Conservation (phyloP, 2,888 invertebrate species). For the Amblyteles armatorius region DNA sequence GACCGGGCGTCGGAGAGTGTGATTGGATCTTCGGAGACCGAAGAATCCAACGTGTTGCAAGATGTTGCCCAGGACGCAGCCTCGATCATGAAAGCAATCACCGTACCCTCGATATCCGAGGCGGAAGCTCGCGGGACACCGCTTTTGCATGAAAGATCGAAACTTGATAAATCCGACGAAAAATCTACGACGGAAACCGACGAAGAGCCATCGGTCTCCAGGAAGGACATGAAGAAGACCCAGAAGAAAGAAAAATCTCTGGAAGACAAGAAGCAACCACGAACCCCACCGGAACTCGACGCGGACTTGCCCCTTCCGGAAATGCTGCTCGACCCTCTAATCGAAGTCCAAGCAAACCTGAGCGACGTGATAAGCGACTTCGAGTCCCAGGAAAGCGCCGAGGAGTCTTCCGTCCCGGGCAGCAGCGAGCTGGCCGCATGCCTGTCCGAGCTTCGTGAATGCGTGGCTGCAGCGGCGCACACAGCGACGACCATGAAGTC, state of each 20-base stretch:
- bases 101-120: conserved; percentile 43
- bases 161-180: conserved; percentile 23
- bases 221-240: conserved; percentile 32
- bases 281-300: conserved; percentile 60
- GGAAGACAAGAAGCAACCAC: conserved; percentile 37
- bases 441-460: conserved; percentile 77
- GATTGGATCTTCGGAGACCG: conserved; percentile 64
- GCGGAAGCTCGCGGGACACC: conserved; percentile 5
- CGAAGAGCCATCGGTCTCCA: conserved; percentile 10
- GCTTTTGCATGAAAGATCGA: background rate
- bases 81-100: conserved; percentile 39
- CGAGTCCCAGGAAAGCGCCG: conserved; percentile 72
- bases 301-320: conserved; percentile 75
- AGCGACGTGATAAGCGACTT: conserved; percentile 76
- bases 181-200: conserved; percentile 47
- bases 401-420: conserved; percentile 64
- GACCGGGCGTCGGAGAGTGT: conserved; percentile 35
- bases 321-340: conserved; percentile 79
- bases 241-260: conserved; percentile 46
- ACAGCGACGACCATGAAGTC: conserved; percentile 79
- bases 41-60: conserved; percentile 47
- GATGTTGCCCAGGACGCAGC: conserved; percentile 64
- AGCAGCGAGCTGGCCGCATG: conserved; percentile 75
- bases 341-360: conserved; percentile 79
- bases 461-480: conserved; percentile 78